Percentiles rank a stretch among this genome's conserved stretches.
phyloP scores from a whole-genome alignment of 2,113 vertebrate genomes.

The Macquaria ambigua region DNA sequence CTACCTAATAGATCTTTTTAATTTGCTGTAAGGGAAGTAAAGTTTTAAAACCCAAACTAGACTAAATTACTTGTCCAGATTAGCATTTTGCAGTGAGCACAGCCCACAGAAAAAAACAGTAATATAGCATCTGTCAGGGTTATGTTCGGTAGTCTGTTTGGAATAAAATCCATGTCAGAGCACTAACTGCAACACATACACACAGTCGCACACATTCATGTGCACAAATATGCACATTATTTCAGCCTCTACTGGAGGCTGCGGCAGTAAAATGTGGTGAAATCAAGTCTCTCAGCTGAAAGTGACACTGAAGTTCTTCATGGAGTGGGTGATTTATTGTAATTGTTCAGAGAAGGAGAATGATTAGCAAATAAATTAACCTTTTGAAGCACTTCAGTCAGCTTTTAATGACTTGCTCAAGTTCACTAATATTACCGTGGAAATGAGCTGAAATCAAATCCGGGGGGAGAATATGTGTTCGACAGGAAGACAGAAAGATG shows the following conservation, averaged over 20 bases:
- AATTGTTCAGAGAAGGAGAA: slow-evolving; percentile 49
- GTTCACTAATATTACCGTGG: slow-evolving; percentile 42
- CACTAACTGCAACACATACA: slow-evolving; percentile 5
- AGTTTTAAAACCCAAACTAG: slow-evolving; percentile 8
- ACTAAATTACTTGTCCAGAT: neutral
- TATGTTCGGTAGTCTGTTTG: slow-evolving; percentile 16
- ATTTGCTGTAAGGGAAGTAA: neutral
- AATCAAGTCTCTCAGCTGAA: slow-evolving; percentile 26
- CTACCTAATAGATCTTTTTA: neutral
- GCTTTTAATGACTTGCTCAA: slow-evolving; percentile 56
- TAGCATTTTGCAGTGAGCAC: neutral
- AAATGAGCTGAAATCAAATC: slow-evolving; percentile 46
- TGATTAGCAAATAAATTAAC: slow-evolving; percentile 68
- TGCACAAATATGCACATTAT: slow-evolving; percentile 1
- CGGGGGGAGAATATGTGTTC: slow-evolving; percentile 30
- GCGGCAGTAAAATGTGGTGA: slow-evolving; percentile 5
- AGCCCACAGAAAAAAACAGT: neutral
- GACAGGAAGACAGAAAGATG: slow-evolving; percentile 48
- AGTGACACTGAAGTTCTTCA: slow-evolving; percentile 33
- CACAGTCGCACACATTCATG: neutral
- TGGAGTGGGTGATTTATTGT: slow-evolving; percentile 61
- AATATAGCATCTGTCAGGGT: slow-evolving; percentile 24
- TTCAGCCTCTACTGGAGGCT: slow-evolving; percentile 14
- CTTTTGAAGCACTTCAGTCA: slow-evolving; percentile 60
- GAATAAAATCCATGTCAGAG: neutral